Evolutionary conservation across 2,888 invertebrate species (phyloP).

Genomic region (Ptychoptera contaminata): DNA sequence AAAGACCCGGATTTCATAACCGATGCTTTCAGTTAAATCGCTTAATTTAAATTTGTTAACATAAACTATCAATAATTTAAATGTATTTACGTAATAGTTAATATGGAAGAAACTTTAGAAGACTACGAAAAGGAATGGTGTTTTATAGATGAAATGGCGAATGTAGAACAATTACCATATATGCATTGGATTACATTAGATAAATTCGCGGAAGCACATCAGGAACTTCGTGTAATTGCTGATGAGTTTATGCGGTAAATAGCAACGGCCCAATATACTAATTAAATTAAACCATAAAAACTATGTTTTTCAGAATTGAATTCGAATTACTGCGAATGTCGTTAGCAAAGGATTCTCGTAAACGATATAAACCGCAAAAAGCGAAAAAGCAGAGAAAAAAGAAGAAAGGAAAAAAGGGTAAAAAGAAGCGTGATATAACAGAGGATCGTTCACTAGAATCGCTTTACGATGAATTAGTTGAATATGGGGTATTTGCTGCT

Average conservation of each 20-base stretch:
- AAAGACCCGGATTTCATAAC: conserved; percentile 2
- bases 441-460: conserved; percentile 41
- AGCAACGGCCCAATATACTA: too few species aligned
- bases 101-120: conserved; percentile 18
- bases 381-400: conserved; percentile 15
- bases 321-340: conserved; percentile 28
- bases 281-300: neutral
- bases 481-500: conserved; percentile 9
- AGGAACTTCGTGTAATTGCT: conserved; percentile 35
- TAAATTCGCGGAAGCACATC: conserved; percentile 35
- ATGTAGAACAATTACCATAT: conserved; percentile 21
- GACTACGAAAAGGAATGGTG: conserved; percentile 23
- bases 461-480: conserved; percentile 46
- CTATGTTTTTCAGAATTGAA: conserved; percentile 18
- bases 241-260: conserved; percentile 31
- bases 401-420: conserved; percentile 14
- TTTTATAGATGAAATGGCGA: conserved; percentile 24
- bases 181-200: conserved; percentile 29
- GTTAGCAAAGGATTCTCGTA: conserved; percentile 24
- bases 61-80: neutral
- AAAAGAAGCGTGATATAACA: too few species aligned
- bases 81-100: too few species aligned
- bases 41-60: neutral
- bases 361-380: conserved; percentile 19
- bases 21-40: conserved; percentile 2